These are phyloP conservation scores for Drosophila repletoides DNA, from an alignment of 1,140 invertebrate genomes.

Conservation along the genomic window DNA sequence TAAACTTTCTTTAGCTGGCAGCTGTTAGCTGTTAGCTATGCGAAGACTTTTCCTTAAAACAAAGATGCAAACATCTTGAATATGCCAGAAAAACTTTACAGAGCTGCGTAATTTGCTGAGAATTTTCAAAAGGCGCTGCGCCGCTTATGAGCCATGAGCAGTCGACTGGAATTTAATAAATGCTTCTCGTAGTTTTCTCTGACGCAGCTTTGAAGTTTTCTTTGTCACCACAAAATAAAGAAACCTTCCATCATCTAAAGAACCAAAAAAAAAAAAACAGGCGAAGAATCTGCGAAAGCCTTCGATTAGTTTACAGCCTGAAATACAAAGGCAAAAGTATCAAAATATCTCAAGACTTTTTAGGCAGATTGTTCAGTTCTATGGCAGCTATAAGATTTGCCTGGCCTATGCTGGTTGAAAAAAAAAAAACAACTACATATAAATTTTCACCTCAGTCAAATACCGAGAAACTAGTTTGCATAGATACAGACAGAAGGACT, in stretches of 20 bases:
- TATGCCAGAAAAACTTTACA: constrained; percentile 61
- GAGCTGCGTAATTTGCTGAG: constrained; percentile 38
- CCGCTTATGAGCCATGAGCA: constrained; percentile 20
- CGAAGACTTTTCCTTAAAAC: constrained; percentile 29
- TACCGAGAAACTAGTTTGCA: too few relatives aligned
- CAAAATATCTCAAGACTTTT: too few relatives aligned
- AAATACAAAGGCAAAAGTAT: too few relatives aligned
- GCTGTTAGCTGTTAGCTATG: constrained; percentile 10
- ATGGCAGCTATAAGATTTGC: too few relatives aligned
- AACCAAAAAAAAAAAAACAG: too few relatives aligned
- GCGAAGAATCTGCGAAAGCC: neutral
- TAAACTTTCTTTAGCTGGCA: constrained; percentile 28
- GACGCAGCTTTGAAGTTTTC: constrained; percentile 61
- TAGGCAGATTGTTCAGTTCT: too few relatives aligned
- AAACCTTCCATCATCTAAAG: neutral
- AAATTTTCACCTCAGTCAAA: too few relatives aligned
- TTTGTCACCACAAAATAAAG: constrained; percentile 16
- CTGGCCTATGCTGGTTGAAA: too few relatives aligned
- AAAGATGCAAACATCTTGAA: constrained; percentile 57
- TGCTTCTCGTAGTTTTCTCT: constrained; percentile 34
- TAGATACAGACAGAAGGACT: too few relatives aligned
- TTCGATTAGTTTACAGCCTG: too few relatives aligned
- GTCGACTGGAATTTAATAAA: constrained; percentile 72
- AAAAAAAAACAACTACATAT: too few relatives aligned
- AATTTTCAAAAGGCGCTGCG: constrained; percentile 45